Conservation (phyloP, 2,888 invertebrate genomes). For the Drosophila putrida region DNA sequence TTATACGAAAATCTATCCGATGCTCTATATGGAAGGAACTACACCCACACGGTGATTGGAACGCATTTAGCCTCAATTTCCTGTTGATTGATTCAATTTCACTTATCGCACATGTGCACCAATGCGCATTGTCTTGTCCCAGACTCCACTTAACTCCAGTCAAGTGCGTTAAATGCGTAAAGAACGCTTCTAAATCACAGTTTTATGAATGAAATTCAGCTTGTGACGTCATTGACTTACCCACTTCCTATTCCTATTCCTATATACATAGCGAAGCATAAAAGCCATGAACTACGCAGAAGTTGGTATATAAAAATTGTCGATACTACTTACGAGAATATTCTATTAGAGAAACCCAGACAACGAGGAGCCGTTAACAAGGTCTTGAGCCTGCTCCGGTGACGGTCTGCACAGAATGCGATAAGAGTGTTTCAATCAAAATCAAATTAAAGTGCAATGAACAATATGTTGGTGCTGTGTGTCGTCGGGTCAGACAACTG, state of each 20-base stretch:
- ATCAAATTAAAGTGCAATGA: slow-evolving; percentile 77
- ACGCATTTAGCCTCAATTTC: slow-evolving; percentile 55
- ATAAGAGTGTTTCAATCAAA: slow-evolving; percentile 75
- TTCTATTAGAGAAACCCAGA: neutral
- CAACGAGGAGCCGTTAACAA: slow-evolving; percentile 3
- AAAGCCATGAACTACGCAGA: neutral
- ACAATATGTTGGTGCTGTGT: slow-evolving; percentile 53
- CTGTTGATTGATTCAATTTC: slow-evolving; percentile 76
- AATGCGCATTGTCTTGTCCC: slow-evolving; percentile 50
- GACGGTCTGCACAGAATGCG: slow-evolving; percentile 59
- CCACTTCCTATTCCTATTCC: neutral
- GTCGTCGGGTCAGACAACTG: slow-evolving; percentile 27
- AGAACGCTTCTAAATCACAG: slow-evolving; percentile 14
- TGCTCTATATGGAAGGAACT: neutral
- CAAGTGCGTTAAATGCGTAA: slow-evolving; percentile 42
- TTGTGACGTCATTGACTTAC: slow-evolving; percentile 42
- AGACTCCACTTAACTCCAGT: slow-evolving; percentile 21
- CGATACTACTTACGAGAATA: neutral
- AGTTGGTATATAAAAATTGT: neutral
- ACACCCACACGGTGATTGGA: slow-evolving; percentile 36
- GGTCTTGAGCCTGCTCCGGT: neutral
- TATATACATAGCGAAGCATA: neutral
- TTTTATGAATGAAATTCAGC: slow-evolving; percentile 69
- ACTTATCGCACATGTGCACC: slow-evolving; percentile 82
- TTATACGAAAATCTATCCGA: slow-evolving; percentile 34